A percentile compares a stretch with the other conserved stretches of the same genome.
These are phyloP conservation scores for Rhamphomyia laevipes DNA, from an alignment of 2,888 invertebrate species.

Conservation along the genomic window DNA sequence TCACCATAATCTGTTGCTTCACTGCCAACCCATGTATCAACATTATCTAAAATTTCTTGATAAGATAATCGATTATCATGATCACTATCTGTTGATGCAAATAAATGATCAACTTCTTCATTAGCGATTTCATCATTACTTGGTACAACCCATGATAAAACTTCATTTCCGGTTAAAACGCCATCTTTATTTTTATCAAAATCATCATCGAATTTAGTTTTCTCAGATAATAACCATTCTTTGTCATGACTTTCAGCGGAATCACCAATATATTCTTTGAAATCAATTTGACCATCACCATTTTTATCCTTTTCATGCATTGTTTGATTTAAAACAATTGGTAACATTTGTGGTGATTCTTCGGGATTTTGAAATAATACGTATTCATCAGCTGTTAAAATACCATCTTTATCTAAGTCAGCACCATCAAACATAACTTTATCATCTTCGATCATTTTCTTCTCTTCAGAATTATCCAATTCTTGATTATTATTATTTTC, in stretches of 20 bases:
- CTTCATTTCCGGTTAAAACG: constrained; percentile 61
- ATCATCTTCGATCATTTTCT: constrained; percentile 62
- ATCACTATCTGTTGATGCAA: constrained; percentile 76
- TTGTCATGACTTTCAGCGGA: constrained; percentile 54
- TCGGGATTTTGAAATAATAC: constrained; percentile 86
- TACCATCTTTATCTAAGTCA: constrained; percentile 70
- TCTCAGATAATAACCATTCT: constrained; percentile 58
- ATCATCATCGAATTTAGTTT: constrained; percentile 75
- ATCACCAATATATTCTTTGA: constrained; percentile 43
- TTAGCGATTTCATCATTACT: constrained; percentile 79
- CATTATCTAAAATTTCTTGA: constrained; percentile 70
- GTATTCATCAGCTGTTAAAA: constrained; percentile 66
- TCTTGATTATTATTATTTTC: constrained; percentile 44
- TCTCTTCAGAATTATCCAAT: constrained; percentile 41
- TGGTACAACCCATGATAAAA: constrained; percentile 81
- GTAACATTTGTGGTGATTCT: constrained; percentile 80
- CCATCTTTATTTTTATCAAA: constrained; percentile 81
- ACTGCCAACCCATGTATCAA: constrained; percentile 84
- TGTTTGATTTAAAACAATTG: constrained; percentile 65
- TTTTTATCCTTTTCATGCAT: constrained; percentile 77
- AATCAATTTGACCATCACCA: constrained; percentile 71
- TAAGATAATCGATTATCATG: constrained; percentile 67
- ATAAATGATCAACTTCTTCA: constrained; percentile 84
- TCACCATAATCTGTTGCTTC: constrained; percentile 84
- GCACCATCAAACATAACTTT: constrained; percentile 75